Conservation (phyloP, 2,797 vertebrate species). For the Takifugu ocellatus region DNA sequence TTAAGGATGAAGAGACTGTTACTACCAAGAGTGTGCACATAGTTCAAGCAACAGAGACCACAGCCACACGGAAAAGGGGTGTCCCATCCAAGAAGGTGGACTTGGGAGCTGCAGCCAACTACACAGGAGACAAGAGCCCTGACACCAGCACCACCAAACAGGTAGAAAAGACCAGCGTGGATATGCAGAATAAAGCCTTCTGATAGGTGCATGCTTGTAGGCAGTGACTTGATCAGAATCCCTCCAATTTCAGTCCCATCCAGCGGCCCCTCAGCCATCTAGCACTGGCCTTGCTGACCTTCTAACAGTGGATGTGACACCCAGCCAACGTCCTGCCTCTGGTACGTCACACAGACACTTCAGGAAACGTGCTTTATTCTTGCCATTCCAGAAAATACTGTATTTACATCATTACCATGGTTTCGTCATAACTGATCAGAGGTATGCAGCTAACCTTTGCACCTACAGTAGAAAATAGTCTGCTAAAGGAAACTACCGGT, state of each 20-base stretch:
- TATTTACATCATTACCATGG: not conserved
- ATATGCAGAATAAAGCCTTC: not conserved
- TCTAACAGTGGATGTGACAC: conserved; percentile 81
- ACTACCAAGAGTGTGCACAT: conserved; percentile 93
- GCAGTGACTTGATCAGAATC: conserved; percentile 13
- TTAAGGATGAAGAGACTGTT: conserved; percentile 95
- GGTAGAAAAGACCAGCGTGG: conserved; percentile 61
- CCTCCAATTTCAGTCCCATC: conserved; percentile 70
- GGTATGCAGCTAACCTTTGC: no score
- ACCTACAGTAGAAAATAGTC: no score
- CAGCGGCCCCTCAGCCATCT: conserved; percentile 75
- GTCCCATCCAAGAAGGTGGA: conserved; percentile 93
- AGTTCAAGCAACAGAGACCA: conserved; percentile 92
- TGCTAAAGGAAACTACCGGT: no score
- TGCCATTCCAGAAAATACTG: not conserved
- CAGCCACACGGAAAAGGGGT: conserved; percentile 89
- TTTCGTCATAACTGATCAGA: no score
- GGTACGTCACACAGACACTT: conserved; percentile 67
- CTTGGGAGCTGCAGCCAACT: conserved; percentile 92
- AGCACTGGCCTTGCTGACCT: conserved; percentile 83
- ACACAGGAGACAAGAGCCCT: conserved; percentile 85
- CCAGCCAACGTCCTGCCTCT: conserved; percentile 72
- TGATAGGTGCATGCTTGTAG: not conserved
- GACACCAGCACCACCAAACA: conserved; percentile 70
- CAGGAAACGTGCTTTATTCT: not conserved